Evolutionary conservation across 2,113 vertebrate genomes (phyloP), one percentile per base, ranked within the genome.

Genomic region (Artemisiospiza belli): DNA sequence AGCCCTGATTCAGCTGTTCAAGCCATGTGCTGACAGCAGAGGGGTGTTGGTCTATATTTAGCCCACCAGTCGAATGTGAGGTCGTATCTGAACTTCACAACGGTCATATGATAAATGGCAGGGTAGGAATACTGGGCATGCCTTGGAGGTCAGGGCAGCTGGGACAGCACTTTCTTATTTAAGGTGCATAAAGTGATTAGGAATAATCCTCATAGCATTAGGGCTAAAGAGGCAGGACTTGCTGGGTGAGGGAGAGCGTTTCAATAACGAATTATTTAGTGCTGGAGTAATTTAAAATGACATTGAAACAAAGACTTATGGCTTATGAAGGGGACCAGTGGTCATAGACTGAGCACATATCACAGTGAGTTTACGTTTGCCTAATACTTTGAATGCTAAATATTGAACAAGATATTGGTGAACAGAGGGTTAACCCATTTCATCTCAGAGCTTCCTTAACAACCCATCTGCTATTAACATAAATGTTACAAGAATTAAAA

Each of bases 71-170:
- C 76, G 73, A 77, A 59, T 78, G 80, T 59, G 76, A 83, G 81
- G 75, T 70, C 13, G 15, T 62, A 73, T 83, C 73, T 92, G 88
- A 75, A 72, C 83, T 96, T 96, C 83, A 66, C 59, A 66, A 77
- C 12, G 5, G 92, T 97, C 97, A 97, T 95, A 91, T 97, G 97
- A 95, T 74, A 74, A 95, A 94, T 88, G 78, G 69, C 75, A 84
- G 55, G 49, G 67, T 82, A 10, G 75, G 73, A 81, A 63, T 80
- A 51, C 39, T 58, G 55, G 24, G 39, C 47, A 21, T 64, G 35
- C 83, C 80, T 64, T 20, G 63, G 94, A 96, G 95, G 96, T 97
- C 95, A 87, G 82, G 35, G 47, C 61, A 84, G 80, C 77, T 78
- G 85, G 89, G 82, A 67, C 20, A 44, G 76, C 25, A 28, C 43